Conservation (phyloP, 2,797 vertebrate genomes). For the Rhincodon typus region DNA sequence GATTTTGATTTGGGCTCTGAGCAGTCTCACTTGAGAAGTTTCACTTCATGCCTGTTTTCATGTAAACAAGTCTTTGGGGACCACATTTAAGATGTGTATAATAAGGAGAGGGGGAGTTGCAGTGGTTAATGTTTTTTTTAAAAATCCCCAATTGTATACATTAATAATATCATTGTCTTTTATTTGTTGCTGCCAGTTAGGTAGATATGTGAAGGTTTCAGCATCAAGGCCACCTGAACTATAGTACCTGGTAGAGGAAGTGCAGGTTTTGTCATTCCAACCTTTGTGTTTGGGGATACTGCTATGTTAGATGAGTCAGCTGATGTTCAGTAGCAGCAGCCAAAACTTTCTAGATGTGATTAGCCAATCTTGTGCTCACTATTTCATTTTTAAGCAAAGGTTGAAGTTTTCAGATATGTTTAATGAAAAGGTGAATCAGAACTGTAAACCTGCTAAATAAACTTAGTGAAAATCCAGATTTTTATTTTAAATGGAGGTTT, state of each 20-base stretch:
- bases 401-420: neutral
- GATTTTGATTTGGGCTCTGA: neutral
- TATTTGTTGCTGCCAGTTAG: neutral
- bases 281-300: neutral
- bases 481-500: neutral
- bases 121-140: neutral
- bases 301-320: neutral
- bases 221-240: neutral
- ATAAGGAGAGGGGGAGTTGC: too few relatives aligned
- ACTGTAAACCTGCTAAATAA: neutral
- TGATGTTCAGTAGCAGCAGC: neutral
- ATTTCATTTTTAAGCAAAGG: neutral
- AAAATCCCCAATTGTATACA: neutral
- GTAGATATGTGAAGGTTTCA: neutral
- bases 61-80: neutral
- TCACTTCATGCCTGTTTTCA: neutral
- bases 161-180: neutral
- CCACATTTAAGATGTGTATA: neutral
- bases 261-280: neutral
- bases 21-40: neutral
- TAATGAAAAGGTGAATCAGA: neutral
- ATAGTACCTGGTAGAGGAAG: too few relatives aligned
- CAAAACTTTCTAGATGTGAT: neutral
- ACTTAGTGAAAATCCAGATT: neutral
- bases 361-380: neutral